phyloP scores from a whole-genome alignment of 35 echinoderm and acorn worm genomes.

The Acanthaster planci region DNA sequence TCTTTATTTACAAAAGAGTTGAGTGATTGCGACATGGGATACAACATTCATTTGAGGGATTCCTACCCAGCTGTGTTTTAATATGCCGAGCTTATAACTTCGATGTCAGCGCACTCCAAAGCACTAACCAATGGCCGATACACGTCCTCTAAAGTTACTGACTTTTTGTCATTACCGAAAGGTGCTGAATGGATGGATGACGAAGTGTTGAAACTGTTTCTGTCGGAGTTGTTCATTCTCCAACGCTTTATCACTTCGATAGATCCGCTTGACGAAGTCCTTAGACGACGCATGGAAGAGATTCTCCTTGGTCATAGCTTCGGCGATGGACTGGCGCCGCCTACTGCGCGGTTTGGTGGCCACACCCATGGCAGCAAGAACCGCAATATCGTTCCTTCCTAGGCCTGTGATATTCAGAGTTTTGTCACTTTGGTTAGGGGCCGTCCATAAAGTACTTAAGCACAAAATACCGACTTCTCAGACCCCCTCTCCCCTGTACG shows the following conservation, averaged over 20 bases:
- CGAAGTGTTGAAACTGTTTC: conserved; percentile 59
- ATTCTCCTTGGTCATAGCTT: conserved; percentile 38
- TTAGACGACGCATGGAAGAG: conserved; percentile 84
- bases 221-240: conserved; percentile 81
- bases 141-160: too few relatives aligned
- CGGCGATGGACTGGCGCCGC: neutral
- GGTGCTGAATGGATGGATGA: conserved; percentile 94
- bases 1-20: too few relatives aligned
- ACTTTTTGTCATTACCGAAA: conserved; percentile 86
- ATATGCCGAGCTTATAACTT: too few relatives aligned
- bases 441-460: too few relatives aligned
- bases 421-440: neutral
- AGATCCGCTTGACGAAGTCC: conserved; percentile 90
- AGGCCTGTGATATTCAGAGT: neutral
- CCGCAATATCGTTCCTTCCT: neutral
- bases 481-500: too few relatives aligned
- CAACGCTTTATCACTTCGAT: conserved; percentile 83
- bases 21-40: too few relatives aligned
- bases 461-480: too few relatives aligned
- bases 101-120: too few relatives aligned
- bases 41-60: too few relatives aligned
- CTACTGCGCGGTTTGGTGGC: neutral
- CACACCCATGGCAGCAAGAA: neutral
- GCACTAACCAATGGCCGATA: too few relatives aligned
- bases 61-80: too few relatives aligned